These are phyloP conservation scores for Daktulosphaira vitifoliae DNA, from an alignment of 1,140 invertebrate genomes.

Conservation along the genomic window DNA sequence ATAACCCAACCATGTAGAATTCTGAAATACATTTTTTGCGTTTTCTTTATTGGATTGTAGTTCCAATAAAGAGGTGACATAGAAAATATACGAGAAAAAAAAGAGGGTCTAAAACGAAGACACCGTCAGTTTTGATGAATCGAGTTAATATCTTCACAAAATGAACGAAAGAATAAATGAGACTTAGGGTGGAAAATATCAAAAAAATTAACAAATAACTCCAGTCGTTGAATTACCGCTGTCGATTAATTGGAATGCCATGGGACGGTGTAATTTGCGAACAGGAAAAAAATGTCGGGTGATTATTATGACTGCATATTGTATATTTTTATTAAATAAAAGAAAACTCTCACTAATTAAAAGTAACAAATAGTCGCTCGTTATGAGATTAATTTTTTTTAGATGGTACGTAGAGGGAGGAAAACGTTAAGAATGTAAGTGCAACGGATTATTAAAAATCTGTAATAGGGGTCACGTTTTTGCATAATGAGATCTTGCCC, in stretches of 20 bases:
- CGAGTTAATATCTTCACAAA: slow-evolving; percentile 17
- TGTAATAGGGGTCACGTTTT: slow-evolving; percentile 23
- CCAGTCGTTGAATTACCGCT: not conserved
- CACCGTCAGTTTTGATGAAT: slow-evolving; percentile 20
- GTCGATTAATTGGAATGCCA: slow-evolving; percentile 29
- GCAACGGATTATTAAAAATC: slow-evolving; percentile 27
- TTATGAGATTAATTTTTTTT: slow-evolving; percentile 11
- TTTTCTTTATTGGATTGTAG: too few species aligned
- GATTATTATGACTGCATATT: slow-evolving; percentile 17
- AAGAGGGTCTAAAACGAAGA: not conserved
- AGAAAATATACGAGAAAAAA: slow-evolving; percentile 30
- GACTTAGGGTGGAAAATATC: slow-evolving; percentile 10
- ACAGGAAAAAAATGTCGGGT: slow-evolving; percentile 22
- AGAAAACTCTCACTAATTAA: slow-evolving; percentile 28
- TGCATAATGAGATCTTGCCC: slow-evolving; percentile 8
- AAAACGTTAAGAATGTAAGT: slow-evolving; percentile 19
- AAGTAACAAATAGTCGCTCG: slow-evolving; percentile 32
- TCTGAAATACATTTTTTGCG: not conserved
- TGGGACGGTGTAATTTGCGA: slow-evolving; percentile 5
- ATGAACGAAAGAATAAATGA: slow-evolving; percentile 18
- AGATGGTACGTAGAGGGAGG: not conserved
- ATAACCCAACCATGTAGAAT: too few species aligned
- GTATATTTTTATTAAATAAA: slow-evolving; percentile 29
- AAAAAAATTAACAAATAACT: slow-evolving; percentile 1
- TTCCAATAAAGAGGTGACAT: too few species aligned